Evolutionary conservation across 2,113 vertebrate species (phyloP).

Genomic region (Dryoscopus gambensis): DNA sequence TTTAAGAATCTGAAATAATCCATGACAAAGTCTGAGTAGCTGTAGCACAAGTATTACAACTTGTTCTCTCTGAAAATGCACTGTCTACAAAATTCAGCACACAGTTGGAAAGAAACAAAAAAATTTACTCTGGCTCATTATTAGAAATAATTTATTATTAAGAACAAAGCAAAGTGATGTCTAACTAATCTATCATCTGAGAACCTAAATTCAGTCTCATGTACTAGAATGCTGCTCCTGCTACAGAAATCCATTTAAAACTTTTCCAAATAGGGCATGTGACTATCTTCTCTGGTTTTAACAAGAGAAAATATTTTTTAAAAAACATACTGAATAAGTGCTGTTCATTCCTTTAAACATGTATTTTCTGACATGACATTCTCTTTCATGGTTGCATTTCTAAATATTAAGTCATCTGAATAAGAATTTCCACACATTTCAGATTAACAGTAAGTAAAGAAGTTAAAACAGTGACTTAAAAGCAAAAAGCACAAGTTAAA

Average conservation of each 20-base stretch:
- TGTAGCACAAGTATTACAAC: not conserved
- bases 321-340: not conserved
- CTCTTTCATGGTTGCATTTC: not conserved
- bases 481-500: not conserved
- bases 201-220: not conserved
- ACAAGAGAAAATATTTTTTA: not conserved
- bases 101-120: not conserved
- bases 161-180: not conserved
- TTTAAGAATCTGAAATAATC: not conserved
- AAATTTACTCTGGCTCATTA: not conserved
- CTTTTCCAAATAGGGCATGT: not conserved
- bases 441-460: not conserved
- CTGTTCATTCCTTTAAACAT: not conserved
- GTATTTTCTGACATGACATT: not conserved
- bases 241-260: not conserved
- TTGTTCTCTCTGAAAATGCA: not conserved
- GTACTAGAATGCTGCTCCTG: not conserved
- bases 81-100: not conserved
- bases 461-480: not conserved
- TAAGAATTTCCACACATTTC: not conserved
- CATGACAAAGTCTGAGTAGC: not conserved
- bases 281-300: not conserved
- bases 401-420: not conserved
- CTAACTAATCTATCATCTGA: not conserved
- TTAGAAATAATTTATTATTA: not conserved